Evolutionary conservation across 2,888 invertebrate species (phyloP).

Genomic region (Campoplex nolae): DNA sequence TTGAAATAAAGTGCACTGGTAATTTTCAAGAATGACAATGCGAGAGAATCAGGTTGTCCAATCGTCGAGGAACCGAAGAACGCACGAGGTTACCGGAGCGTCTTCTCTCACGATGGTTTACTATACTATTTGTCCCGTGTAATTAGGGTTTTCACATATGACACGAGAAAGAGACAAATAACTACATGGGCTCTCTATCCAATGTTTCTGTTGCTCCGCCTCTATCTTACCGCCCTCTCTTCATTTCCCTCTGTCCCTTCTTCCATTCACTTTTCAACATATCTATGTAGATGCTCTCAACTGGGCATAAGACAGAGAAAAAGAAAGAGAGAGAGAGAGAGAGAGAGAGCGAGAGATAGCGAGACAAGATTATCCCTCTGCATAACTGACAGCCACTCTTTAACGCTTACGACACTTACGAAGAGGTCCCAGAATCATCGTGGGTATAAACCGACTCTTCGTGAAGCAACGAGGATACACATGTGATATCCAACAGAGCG

Average conservation of each 20-base stretch:
- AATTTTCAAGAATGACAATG: conserved; percentile 7
- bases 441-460: conserved; percentile 32
- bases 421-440: conserved; percentile 58
- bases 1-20: neutral
- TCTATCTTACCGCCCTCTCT: conserved; percentile 12
- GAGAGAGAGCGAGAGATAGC: neutral
- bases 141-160: conserved; percentile 70
- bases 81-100: conserved; percentile 55
- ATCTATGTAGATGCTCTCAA: conserved; percentile 6
- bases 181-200: conserved; percentile 36
- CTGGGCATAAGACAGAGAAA: conserved; percentile 18
- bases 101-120: conserved; percentile 70
- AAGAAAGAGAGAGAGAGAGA: no score
- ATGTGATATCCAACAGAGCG: conserved; percentile 55
- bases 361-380: conserved; percentile 66
- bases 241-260: conserved; percentile 14
- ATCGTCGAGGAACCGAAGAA: conserved; percentile 47
- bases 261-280: conserved; percentile 49
- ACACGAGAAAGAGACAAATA: conserved; percentile 51
- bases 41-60: neutral
- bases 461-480: conserved; percentile 46
- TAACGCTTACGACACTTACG: conserved; percentile 72
- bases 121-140: conserved; percentile 64
- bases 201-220: conserved; percentile 56
- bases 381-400: conserved; percentile 71